These are phyloP conservation scores for Ferdinandea cuprea DNA, from an alignment of 2,888 invertebrate species.

Conservation along the genomic window DNA sequence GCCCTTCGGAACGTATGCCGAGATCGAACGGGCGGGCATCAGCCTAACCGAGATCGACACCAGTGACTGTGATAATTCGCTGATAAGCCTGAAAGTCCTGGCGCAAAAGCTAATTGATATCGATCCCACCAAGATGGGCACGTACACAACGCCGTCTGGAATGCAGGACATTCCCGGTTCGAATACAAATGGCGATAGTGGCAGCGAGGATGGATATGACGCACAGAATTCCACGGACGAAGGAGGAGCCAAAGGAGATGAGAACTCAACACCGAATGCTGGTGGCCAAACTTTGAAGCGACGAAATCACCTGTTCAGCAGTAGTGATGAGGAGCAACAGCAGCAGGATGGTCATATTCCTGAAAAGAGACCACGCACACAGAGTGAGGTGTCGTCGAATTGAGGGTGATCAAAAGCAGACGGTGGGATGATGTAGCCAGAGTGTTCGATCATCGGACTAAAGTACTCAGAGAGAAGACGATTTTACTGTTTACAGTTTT, in stretches of 20 bases:
- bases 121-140: conserved; percentile 89
- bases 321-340: conserved; percentile 62
- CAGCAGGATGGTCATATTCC: conserved; percentile 49
- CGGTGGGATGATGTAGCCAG: not conserved
- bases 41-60: conserved; percentile 97
- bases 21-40: conserved; percentile 94
- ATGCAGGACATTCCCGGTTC: conserved; percentile 77
- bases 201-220: conserved; percentile 81
- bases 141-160: conserved; percentile 81
- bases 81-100: conserved; percentile 92
- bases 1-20: conserved; percentile 96
- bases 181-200: conserved; percentile 79
- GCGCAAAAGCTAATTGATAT: conserved; percentile 90
- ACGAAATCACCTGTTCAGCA: conserved; percentile 42
- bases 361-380: conserved; percentile 56
- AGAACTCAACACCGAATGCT: conserved; percentile 42
- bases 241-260: conserved; percentile 45
- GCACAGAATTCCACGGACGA: conserved; percentile 57
- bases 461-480: too few relatives aligned
- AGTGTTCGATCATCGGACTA: too few relatives aligned
- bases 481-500: too few relatives aligned
- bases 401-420: conserved; percentile 5
- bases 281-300: conserved; percentile 33
- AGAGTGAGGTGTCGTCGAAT: conserved; percentile 68
- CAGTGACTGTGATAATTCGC: conserved; percentile 96